phyloP scores from a whole-genome alignment of 1,140 invertebrate genomes.

The Drosophila pachea region DNA sequence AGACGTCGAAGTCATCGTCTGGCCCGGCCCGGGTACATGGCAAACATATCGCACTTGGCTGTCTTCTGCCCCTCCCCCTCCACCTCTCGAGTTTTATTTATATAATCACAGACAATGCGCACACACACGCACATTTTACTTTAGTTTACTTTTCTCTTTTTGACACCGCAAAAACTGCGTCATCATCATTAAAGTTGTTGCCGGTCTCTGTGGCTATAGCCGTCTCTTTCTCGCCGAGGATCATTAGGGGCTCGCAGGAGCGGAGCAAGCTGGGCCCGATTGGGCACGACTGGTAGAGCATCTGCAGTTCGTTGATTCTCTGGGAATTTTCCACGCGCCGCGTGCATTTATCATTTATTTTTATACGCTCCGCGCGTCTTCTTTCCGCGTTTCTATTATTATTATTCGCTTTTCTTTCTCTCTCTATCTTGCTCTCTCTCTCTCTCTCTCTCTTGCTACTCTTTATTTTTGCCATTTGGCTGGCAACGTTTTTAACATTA shows the following conservation, averaged over 20 bases:
- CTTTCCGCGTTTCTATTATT: slow-evolving; percentile 14
- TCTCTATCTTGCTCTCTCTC: slow-evolving; percentile 17
- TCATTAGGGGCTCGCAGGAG: no score
- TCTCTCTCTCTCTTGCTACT: background rate
- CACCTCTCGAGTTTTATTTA: slow-evolving; percentile 29
- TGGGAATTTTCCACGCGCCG: no score
- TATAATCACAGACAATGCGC: slow-evolving; percentile 44
- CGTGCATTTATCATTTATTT: slow-evolving; percentile 46
- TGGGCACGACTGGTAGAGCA: no score
- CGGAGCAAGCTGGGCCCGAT: no score
- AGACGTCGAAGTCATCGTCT: slow-evolving; percentile 44
- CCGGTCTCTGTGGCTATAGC: slow-evolving; percentile 15
- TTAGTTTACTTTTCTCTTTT: slow-evolving; percentile 41
- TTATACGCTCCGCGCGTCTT: slow-evolving; percentile 23
- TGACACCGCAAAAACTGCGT: slow-evolving; percentile 56
- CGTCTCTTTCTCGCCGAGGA: no score
- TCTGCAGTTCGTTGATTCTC: no score
- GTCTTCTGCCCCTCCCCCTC: background rate
- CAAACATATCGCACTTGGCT: slow-evolving; percentile 52
- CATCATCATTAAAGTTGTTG: slow-evolving; percentile 66
- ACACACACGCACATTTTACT: slow-evolving; percentile 2
- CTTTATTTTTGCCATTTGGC: slow-evolving; percentile 42
- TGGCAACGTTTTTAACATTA: slow-evolving; percentile 56
- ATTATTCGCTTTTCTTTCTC: slow-evolving; percentile 22
- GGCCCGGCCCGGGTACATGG: slow-evolving; percentile 48